phyloP scores from a whole-genome alignment of 1,140 invertebrate genomes.

The Drosophila tristis region DNA sequence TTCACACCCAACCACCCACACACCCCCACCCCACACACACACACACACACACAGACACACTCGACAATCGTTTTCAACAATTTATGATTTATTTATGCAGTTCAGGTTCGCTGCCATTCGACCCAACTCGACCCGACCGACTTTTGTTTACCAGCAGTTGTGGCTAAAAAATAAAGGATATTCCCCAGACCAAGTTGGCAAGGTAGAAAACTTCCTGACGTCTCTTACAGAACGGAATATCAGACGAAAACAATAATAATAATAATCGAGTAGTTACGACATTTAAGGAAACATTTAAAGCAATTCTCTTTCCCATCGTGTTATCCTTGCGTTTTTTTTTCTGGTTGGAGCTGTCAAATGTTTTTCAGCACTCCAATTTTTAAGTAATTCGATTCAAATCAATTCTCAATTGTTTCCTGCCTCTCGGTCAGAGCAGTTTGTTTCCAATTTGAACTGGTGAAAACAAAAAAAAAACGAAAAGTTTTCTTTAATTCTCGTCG shows the following conservation, averaged over 20 bases:
- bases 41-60: not conserved
- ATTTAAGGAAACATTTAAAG: too few relatives aligned
- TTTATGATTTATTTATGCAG: conserved; percentile 76
- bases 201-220: not conserved
- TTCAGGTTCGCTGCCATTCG: conserved; percentile 46
- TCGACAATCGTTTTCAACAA: conserved; percentile 56
- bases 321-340: conserved; percentile 46
- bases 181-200: conserved; percentile 27
- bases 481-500: conserved; percentile 41
- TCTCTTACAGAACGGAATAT: too few relatives aligned
- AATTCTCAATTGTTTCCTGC: conserved; percentile 56
- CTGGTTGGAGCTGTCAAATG: conserved; percentile 57
- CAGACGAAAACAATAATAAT: conserved; percentile 13
- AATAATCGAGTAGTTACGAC: too few relatives aligned
- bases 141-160: conserved; percentile 42
- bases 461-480: conserved; percentile 50
- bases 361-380: conserved; percentile 49
- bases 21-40: not conserved
- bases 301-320: conserved; percentile 3
- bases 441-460: conserved; percentile 58
- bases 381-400: conserved; percentile 62
- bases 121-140: conserved; percentile 1
- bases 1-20: conserved; percentile 5
- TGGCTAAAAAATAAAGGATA: conserved; percentile 19
- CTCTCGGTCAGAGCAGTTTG: conserved; percentile 59